Evolutionary conservation across 2,888 invertebrate genomes (phyloP), one percentile per base, ranked within the genome.

Genomic region (Psylliodes chrysocephalus): DNA sequence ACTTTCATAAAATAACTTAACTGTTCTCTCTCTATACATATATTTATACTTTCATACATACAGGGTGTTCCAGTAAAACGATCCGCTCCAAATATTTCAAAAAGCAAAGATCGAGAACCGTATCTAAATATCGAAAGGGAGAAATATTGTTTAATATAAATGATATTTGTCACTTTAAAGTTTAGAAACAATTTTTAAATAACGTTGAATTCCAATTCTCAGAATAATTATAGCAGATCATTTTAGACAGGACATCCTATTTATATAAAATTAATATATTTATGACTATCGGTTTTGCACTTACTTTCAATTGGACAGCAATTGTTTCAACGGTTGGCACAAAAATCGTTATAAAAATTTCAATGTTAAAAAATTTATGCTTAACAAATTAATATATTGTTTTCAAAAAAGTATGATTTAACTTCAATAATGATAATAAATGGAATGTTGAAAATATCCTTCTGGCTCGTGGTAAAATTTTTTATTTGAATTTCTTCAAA

Each of bases 1-100:
- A 86, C 86, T 86, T 59, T 86, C 84, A 85, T 78, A 85, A 86
- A 86, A 85, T 85, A 86, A 86, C 85, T 85, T 84, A 84, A 79
- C 71, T 81, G 82, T 84, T 84, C 84, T 84, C 73, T 77, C 72
- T 76, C 74, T 74, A 73, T 73, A 75, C 78, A 76, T 78, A 76
- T 70, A 52, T 55, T 44, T 74, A 74, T 57, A 17, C 4, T 46
- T 46, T 12, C 25, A 12, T 46, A 25, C 44, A 44, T 71, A 70
- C 73, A 69, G 67, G 60, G 71, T 66, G 19, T 44, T 17, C 17
- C 44, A 44, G 8, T n/a, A 44, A 44, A 19, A 44, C 44, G 17
- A 44, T 19, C 17, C 17, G 7, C 6, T n/a, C 14, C 12, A 40
- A 40, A 40, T 40, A 40, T 40, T 40, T 40, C 6, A n/a, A 40